Percentiles rank a stretch among this genome's conserved stretches.
phyloP scores from a whole-genome alignment of 2,113 vertebrate species.

The Macaca fascicularis region T2T-MFA8v1.1 NC_088378.1:167304001-167304500 shows the following conservation, averaged over 20 bases:
- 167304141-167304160: background rate
- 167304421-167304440: background rate
- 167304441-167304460: background rate
- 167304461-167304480: background rate
- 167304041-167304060: no score
- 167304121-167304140: background rate
- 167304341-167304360: background rate
- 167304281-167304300: background rate
- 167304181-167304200: background rate
- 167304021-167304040: background rate
- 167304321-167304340: background rate
- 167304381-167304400: background rate
- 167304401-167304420: background rate
- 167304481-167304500: background rate
- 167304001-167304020: background rate
- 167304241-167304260: background rate
- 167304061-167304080: background rate
- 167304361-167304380: background rate
- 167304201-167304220: background rate
- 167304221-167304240: background rate
- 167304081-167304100: background rate
- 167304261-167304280: background rate
- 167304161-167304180: background rate
- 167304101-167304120: background rate
- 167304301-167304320: background rate